Conservation (phyloP, 2,797 vertebrate species). For the Crax fasciolata region DNA sequence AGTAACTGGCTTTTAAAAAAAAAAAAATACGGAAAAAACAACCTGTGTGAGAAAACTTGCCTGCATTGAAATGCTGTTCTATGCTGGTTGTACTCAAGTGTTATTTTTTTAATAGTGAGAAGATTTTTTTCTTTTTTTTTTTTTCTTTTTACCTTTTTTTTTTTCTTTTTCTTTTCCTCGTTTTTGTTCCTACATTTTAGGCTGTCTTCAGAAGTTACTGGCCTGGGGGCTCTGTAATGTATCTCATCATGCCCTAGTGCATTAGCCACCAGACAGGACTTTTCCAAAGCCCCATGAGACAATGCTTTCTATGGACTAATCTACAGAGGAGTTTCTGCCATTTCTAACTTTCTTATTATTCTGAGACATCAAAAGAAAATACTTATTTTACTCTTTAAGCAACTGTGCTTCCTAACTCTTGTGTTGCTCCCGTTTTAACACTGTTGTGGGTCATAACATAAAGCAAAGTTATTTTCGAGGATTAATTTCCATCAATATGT, state of each 20-base stretch:
- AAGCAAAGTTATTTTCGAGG: slow-evolving; percentile 34
- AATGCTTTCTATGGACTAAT: slow-evolving; percentile 89
- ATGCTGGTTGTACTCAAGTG: slow-evolving; percentile 75
- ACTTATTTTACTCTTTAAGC: slow-evolving; percentile 74
- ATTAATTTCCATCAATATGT: slow-evolving; percentile 70
- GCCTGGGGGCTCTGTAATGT: slow-evolving; percentile 90
- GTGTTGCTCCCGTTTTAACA: slow-evolving; percentile 76
- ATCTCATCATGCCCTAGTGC: slow-evolving; percentile 85
- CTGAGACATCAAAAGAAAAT: slow-evolving; percentile 76
- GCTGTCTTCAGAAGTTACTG: slow-evolving; percentile 91
- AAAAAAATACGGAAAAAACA: background rate
- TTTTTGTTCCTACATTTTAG: slow-evolving; percentile 86
- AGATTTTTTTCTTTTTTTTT: background rate
- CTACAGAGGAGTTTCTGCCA: slow-evolving; percentile 85
- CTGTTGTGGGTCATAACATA: slow-evolving; percentile 72
- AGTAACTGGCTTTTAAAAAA: slow-evolving; percentile 45
- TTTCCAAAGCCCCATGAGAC: slow-evolving; percentile 87
- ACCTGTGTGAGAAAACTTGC: slow-evolving; percentile 71
- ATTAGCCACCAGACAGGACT: slow-evolving; percentile 88
- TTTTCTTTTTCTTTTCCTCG: slow-evolving; percentile 38
- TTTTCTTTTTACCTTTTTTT: background rate
- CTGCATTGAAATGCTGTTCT: slow-evolving; percentile 78
- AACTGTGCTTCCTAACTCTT: slow-evolving; percentile 76
- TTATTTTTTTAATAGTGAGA: slow-evolving; percentile 81
- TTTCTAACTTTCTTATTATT: slow-evolving; percentile 80